Conservation (phyloP, 2,113 vertebrate species). For the Glaucidium brasilianum region DNA sequence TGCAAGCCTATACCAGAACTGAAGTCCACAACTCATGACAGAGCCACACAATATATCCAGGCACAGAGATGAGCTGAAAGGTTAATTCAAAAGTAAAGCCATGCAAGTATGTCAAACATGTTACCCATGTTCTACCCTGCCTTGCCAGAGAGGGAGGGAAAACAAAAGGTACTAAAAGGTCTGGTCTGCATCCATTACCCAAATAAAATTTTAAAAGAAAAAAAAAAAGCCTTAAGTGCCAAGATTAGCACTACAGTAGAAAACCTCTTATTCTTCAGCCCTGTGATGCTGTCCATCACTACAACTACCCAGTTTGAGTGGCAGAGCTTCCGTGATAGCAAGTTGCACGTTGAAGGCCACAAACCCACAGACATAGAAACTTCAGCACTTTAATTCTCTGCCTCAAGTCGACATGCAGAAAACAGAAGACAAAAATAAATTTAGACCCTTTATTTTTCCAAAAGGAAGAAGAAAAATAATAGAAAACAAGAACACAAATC, state of each 20-base stretch:
- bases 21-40: background rate
- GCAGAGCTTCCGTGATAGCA: background rate
- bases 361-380: background rate
- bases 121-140: background rate
- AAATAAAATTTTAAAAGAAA: background rate
- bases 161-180: background rate
- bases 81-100: background rate
- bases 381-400: background rate
- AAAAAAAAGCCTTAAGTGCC: background rate
- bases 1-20: background rate
- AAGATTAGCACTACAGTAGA: background rate
- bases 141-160: background rate
- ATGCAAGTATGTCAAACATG: background rate
- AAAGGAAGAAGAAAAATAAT: background rate
- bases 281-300: background rate
- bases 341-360: background rate
- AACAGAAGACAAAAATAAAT: background rate
- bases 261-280: background rate
- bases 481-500: background rate
- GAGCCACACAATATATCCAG: background rate
- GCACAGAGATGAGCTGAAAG: background rate
- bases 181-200: background rate
- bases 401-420: fast-evolving
- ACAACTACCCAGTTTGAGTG: background rate
- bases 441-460: background rate